phyloP scores from a whole-genome alignment of 1,140 invertebrate genomes.

The Drosophila lowei region DNA sequence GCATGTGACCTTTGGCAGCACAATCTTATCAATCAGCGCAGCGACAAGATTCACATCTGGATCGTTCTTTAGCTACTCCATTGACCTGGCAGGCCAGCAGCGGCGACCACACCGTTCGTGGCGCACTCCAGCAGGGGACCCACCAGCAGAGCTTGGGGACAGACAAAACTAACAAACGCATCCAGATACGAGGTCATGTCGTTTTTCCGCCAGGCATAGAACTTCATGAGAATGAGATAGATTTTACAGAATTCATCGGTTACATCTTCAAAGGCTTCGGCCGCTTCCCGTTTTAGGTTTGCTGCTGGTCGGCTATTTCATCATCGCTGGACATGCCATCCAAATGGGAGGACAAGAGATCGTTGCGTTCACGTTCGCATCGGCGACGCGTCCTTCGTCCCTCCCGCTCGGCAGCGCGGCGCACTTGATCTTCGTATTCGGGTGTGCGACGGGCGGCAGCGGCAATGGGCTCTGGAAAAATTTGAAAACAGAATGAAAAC shows the following conservation, averaged over 20 bases:
- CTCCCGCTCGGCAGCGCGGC: constrained; percentile 94
- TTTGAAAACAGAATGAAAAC: background rate
- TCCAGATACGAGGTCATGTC: constrained; percentile 93
- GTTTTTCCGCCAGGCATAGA: constrained; percentile 92
- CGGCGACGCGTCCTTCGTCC: constrained; percentile 91
- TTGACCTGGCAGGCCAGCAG: constrained; percentile 86
- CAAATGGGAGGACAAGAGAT: constrained; percentile 86
- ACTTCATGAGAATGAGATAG: constrained; percentile 89
- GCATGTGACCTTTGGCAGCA: constrained; percentile 91
- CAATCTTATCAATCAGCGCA: constrained; percentile 92
- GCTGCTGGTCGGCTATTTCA: constrained; percentile 94
- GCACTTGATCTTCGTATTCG: constrained; percentile 89
- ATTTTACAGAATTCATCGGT: constrained; percentile 94
- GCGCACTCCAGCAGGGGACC: constrained; percentile 89
- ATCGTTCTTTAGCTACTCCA: constrained; percentile 88
- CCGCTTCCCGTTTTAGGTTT: constrained; percentile 87
- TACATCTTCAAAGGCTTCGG: constrained; percentile 92
- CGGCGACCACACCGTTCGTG: constrained; percentile 88
- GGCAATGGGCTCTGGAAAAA: constrained; percentile 57
- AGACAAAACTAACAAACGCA: constrained; percentile 97
- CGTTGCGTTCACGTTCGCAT: constrained; percentile 86
- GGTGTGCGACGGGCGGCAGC: constrained; percentile 83
- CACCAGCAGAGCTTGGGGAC: constrained; percentile 93
- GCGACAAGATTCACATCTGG: constrained; percentile 94
- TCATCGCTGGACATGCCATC: constrained; percentile 99